phyloP scores from a whole-genome alignment of 1,140 invertebrate species.

The Antheraea mylitta region DNA sequence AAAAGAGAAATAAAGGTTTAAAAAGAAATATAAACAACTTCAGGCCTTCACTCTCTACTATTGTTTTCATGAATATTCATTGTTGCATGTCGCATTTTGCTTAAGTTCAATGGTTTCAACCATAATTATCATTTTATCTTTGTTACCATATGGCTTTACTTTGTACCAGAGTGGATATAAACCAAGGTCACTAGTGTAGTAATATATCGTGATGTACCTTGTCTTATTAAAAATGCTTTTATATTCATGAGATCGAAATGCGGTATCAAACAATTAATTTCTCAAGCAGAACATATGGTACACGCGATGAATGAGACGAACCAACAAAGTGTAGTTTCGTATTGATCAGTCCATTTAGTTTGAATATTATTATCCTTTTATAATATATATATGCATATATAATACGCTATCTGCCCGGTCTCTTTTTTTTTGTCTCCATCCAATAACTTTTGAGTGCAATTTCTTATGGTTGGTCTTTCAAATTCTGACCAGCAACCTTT shows the following conservation, averaged over 20 bases:
- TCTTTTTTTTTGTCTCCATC: too few species aligned
- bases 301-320: too few species aligned
- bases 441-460: too few species aligned
- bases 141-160: neutral
- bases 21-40: neutral
- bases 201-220: neutral
- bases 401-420: too few species aligned
- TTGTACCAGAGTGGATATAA: neutral
- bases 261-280: too few species aligned
- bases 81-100: neutral
- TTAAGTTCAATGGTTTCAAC: neutral
- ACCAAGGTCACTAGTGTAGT: neutral
- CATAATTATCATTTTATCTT: neutral
- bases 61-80: neutral
- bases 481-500: too few species aligned
- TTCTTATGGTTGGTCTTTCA: too few species aligned
- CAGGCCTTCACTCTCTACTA: neutral
- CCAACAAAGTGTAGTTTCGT: too few species aligned
- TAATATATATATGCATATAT: too few species aligned
- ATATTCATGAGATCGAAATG: neutral
- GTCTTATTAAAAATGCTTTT: neutral
- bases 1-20: neutral
- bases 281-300: too few species aligned
- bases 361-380: too few species aligned
- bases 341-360: too few species aligned